Evolutionary conservation across 2,113 vertebrate species (phyloP), one percentile per base, ranked within the genome.

Genomic region (Sylvilagus bachmani): DNA sequence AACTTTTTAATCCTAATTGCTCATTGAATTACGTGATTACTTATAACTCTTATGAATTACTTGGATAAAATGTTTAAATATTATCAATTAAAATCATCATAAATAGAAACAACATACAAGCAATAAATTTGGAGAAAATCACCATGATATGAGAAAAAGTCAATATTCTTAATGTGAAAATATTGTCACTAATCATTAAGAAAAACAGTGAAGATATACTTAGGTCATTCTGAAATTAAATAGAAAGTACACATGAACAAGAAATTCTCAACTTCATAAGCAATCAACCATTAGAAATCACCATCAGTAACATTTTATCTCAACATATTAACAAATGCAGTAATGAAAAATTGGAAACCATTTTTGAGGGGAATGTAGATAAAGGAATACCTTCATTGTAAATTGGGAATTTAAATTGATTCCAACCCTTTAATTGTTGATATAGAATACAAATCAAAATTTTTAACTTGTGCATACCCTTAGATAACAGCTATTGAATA

Each of bases 161-260:
- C 85, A 66, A 64, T 77, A n/a, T 33, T 83, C 44, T 36, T 61
- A 73, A 38, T 44, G 25, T 16, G 9, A 55, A 84, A 58, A 83
- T 75, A 61, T 36, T 44, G 9, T 58, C 88, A 49, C 17, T 62
- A 74, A 73, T 1, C 22, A 84, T 6, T 70, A 93, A 77, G 11
- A 64, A 79, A 58, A 91, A 58, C 36, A 66, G 25, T 0, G 55
- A 94, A 33, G 1, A 0, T 36, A 44, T 55, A 73, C 14, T 58
- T 86, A 86, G 14, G 10, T 78, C 78, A 67, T 64, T 86, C 5
- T 86, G 64, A 87, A 89, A 77, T 49, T 25, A 67, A 93, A 73
- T 87, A 49, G 6, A 78, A 62, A 69, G 86, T 82, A 89, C 29
- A 71, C 14, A 66, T 10, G 27, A 81, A 31, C 10, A 58, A 3